These are phyloP conservation scores for Rhinopomastus cyanomelas DNA, from an alignment of 2,113 vertebrate genomes.

Conservation along the genomic window DNA sequence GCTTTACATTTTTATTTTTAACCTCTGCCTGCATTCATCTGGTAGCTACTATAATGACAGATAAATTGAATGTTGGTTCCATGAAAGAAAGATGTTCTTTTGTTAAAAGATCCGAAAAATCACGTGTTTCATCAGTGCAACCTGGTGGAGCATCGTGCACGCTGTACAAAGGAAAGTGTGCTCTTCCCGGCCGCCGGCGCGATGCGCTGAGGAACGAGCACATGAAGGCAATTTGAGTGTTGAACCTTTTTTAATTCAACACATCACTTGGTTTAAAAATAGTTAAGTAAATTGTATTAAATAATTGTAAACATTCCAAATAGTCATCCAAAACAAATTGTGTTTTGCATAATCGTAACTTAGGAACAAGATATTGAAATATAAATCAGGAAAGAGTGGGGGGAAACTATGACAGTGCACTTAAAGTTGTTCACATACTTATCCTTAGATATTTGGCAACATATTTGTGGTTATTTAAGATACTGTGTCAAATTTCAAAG, in stretches of 20 bases:
- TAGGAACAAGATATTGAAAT: constrained; percentile 61
- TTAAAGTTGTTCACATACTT: constrained; percentile 36
- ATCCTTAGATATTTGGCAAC: neutral
- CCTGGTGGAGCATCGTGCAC: neutral
- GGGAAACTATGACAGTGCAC: neutral
- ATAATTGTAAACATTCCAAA: constrained; percentile 69
- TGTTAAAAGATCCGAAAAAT: neutral
- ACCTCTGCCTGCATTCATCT: neutral
- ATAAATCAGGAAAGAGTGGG: constrained; percentile 43
- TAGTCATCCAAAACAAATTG: constrained; percentile 46
- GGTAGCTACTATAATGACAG: neutral
- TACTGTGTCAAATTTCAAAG: neutral
- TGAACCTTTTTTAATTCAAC: constrained; percentile 54
- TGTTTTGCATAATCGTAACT: constrained; percentile 59
- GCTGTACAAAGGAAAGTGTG: neutral
- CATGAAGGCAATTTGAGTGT: constrained; percentile 40
- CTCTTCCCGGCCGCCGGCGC: constrained; percentile 10
- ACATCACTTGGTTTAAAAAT: constrained; percentile 69
- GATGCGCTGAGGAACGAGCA: constrained; percentile 37
- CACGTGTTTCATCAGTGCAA: neutral
- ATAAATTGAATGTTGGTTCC: neutral
- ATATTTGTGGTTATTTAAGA: neutral
- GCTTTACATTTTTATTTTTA: neutral
- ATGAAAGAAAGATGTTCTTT: neutral
- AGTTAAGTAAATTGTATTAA: constrained; percentile 71